A percentile compares a stretch with the other conserved stretches of the same genome.
Conservation (phyloP, 1,140 invertebrate species). For the Pogonognathellus flavescens region DNA sequence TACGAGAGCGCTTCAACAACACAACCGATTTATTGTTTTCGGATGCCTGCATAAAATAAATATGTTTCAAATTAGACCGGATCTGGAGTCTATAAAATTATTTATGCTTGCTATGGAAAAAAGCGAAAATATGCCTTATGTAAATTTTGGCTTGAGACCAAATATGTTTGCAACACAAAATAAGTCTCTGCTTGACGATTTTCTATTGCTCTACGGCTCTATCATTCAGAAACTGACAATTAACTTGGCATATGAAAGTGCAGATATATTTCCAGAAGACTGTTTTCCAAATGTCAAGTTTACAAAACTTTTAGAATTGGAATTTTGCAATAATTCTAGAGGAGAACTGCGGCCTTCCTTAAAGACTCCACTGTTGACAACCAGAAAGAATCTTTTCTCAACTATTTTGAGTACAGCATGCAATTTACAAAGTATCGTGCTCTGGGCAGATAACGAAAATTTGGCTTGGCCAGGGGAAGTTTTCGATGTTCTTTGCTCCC, state of each 20-base stretch:
- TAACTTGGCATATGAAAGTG: conserved; percentile 20
- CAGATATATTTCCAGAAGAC: not conserved
- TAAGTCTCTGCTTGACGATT: not conserved
- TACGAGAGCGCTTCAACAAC: not conserved
- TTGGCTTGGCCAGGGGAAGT: conserved; percentile 19
- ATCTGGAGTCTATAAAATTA: not conserved
- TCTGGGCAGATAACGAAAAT: conserved; percentile 23
- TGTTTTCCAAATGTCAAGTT: not conserved
- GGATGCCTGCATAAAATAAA: conserved; percentile 17
- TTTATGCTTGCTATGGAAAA: conserved; percentile 24
- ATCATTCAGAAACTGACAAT: not conserved
- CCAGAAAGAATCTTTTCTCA: not conserved
- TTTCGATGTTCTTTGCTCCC: not conserved
- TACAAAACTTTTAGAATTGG: not conserved
- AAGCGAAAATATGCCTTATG: not conserved
- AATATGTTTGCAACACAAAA: conserved; percentile 22
- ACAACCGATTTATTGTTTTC: not conserved
- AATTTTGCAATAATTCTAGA: conserved; percentile 5
- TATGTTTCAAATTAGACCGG: conserved; percentile 29
- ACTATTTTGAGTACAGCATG: not conserved
- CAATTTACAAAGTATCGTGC: not conserved
- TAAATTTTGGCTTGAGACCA: conserved; percentile 25
- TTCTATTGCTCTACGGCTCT: not conserved
- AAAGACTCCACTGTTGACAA: not conserved
- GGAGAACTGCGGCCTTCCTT: conserved; percentile 19